Base-by-base conservation (phyloP, 2,888 invertebrate genomes). In the Metalampra italica region DNA sequence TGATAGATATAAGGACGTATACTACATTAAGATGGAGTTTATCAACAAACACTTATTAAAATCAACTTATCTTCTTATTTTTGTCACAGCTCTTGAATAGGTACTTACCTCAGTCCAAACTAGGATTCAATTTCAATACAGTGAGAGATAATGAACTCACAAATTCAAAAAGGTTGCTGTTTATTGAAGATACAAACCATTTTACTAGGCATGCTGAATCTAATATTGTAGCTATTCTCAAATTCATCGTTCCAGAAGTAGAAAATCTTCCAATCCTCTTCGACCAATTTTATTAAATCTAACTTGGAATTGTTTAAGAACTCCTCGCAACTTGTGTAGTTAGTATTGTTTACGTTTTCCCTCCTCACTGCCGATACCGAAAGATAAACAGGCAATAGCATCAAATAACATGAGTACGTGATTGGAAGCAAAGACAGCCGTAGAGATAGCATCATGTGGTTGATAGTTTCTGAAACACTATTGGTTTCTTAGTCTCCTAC, bases 211-310 rank as follows among this genome's bases (percentile, higher is more conserved):
- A 60, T 38, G 40, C 68, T 72, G 50, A 82, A 84, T 49, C 58
- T 69, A 0, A 82, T 56, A 12, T 65, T 62, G 46, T 77, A 77
- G 1, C 60, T 66, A 0, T 60, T 53, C 22, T 77, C 75, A 1
- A 52, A 53, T 0, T 63, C 54, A 15, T 58, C 54, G 43, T 62
- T 72, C 81, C 82, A 85, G 34, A 72, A 75, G 52, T 71, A 84
- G 43, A 82, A 82, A 30, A 78, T 76, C 47, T 66, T 71, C 84
- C 84, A 85, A 30, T 82, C 76, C 0, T 76, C 54, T 39, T 77
- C 68, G 0, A 82, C 1, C 0, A 84, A 52, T 7, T 56, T 64
- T 0, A 49, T 53, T 0, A 57, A 47, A 34, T 81, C 67, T 34
- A 79, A 72, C 0, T 57, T 66, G 0, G 57, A 60, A 37, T 76